Evolutionary conservation across 2,113 vertebrate species (phyloP).

Genomic region (Symphodus melops): DNA sequence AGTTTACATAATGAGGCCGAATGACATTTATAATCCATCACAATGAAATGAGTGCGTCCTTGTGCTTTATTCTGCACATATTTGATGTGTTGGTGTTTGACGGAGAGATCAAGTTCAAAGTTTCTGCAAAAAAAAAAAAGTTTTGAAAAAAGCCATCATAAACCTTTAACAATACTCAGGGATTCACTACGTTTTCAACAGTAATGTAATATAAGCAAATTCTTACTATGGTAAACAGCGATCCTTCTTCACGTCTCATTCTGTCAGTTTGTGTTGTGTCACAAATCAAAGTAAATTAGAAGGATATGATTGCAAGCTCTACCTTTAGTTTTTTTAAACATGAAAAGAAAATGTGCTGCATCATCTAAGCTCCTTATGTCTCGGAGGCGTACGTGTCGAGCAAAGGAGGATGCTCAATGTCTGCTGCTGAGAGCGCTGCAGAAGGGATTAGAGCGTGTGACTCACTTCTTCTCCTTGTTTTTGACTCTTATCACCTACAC

Average conservation of each 20-base stretch:
- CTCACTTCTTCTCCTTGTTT: conserved; percentile 65
- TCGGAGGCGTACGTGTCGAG: conserved; percentile 39
- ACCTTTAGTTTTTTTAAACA: conserved; percentile 12
- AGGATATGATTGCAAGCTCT: not conserved
- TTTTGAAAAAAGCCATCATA: too few species aligned
- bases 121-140: not conserved
- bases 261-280: not conserved
- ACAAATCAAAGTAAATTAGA: not conserved
- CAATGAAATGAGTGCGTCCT: not conserved
- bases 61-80: not conserved
- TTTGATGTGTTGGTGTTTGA: not conserved
- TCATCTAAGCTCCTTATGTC: conserved; percentile 70
- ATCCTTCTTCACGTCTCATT: not conserved
- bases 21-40: not conserved
- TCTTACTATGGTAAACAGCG: not conserved
- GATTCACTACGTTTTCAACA: too few species aligned
- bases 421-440: conserved; percentile 35
- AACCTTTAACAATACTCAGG: too few species aligned
- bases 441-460: conserved; percentile 62
- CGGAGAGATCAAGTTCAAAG: not conserved
- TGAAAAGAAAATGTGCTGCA: conserved; percentile 40
- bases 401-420: conserved; percentile 62
- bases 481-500: conserved; percentile 61
- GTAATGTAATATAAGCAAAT: too few species aligned
- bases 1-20: conserved; percentile 5